Conservation (phyloP, 2,797 vertebrate species). For the Argentina silus region DNA sequence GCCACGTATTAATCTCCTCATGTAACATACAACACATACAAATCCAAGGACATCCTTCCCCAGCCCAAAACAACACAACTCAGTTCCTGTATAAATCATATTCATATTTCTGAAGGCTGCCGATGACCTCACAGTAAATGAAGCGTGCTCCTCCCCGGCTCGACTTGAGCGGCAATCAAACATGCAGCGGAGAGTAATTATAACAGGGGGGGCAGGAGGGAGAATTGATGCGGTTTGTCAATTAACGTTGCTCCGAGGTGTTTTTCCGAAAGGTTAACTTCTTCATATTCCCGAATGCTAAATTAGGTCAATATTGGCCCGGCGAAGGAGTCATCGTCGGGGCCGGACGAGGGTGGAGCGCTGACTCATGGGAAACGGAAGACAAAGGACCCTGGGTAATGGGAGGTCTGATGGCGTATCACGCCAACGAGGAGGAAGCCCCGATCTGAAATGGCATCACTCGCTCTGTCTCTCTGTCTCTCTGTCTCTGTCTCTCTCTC, state of each 20-base stretch:
- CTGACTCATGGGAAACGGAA: constrained; percentile 72
- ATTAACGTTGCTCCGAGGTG: constrained; percentile 85
- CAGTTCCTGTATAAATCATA: constrained; percentile 74
- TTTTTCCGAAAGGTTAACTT: constrained; percentile 84
- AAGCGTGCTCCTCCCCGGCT: constrained; percentile 76
- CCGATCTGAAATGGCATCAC: constrained; percentile 35
- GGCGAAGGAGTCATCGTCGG: constrained; percentile 58
- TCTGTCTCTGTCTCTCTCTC: not conserved
- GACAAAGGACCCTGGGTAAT: constrained; percentile 51
- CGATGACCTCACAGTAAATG: constrained; percentile 82
- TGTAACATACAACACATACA: constrained; percentile 57
- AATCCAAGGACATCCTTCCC: constrained; percentile 65
- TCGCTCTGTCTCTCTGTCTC: not conserved
- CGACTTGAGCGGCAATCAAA: constrained; percentile 73
- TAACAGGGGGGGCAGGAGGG: constrained; percentile 73
- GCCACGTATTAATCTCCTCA: constrained; percentile 74
- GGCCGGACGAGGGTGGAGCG: constrained; percentile 51
- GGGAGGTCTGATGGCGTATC: constrained; percentile 56
- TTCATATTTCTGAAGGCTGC: constrained; percentile 78
- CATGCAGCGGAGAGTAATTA: constrained; percentile 80
- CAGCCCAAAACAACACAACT: constrained; percentile 26
- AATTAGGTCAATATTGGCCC: constrained; percentile 80
- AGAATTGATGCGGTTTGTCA: constrained; percentile 85
- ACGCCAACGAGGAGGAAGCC: constrained; percentile 46
- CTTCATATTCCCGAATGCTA: constrained; percentile 75